These are phyloP conservation scores for Physocephala rufipes DNA, from an alignment of 2,888 invertebrate species.

Conservation along the genomic window DNA sequence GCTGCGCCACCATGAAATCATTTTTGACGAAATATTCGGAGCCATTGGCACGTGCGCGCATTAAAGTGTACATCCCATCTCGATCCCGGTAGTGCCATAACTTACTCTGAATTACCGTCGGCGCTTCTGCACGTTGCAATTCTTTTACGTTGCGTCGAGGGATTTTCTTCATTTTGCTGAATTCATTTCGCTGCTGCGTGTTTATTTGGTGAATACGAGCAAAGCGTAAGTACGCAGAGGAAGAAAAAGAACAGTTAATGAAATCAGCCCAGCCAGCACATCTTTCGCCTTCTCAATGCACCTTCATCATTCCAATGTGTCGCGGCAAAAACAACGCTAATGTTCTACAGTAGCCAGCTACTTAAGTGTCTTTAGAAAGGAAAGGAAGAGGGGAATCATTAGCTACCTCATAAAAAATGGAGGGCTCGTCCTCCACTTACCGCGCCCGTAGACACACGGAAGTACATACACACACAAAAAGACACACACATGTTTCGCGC, in stretches of 20 bases:
- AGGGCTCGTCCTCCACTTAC: background rate
- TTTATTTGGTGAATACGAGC: conserved; percentile 15
- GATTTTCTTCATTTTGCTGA: conserved; percentile 34
- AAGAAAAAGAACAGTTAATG: no score
- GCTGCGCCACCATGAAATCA: conserved; percentile 14
- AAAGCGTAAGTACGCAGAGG: background rate
- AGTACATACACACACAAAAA: background rate
- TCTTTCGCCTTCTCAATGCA: background rate
- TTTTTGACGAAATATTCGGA: conserved; percentile 47
- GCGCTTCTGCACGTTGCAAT: conserved; percentile 25
- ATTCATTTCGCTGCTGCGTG: conserved; percentile 35
- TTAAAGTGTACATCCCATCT: conserved; percentile 48
- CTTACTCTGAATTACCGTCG: conserved; percentile 59
- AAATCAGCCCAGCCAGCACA: background rate
- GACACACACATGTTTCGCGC: background rate
- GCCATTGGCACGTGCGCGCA: conserved; percentile 66
- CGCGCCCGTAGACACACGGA: conserved; percentile 35
- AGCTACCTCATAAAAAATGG: no score
- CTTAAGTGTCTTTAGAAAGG: background rate
- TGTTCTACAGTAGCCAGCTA: background rate
- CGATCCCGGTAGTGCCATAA: conserved; percentile 52
- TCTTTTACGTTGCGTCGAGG: conserved; percentile 31
- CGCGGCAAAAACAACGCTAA: background rate
- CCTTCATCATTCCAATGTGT: background rate
- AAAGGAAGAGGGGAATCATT: no score